Conservation (phyloP, 2,797 vertebrate genomes). For the Podarcis siculus region DNA sequence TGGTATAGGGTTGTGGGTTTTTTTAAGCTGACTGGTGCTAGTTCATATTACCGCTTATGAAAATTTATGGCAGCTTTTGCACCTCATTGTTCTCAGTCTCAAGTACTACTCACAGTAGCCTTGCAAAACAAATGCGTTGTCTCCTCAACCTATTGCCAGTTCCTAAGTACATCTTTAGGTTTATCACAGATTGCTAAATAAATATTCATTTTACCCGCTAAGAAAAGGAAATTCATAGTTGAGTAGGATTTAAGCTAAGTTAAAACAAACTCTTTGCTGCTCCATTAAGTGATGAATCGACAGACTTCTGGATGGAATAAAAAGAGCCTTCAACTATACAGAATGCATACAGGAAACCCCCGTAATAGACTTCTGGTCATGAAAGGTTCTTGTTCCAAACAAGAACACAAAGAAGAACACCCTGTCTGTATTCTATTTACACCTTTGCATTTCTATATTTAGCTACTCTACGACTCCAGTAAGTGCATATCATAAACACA, state of each 20-base stretch:
- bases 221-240: not conserved
- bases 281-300: constrained; percentile 14
- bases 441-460: constrained; percentile 47
- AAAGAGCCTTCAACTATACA: constrained; percentile 32
- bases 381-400: constrained; percentile 11
- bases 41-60: not conserved
- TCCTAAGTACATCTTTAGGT: not conserved
- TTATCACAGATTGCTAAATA: not conserved
- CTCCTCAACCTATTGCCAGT: not conserved
- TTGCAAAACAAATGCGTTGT: not conserved
- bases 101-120: not conserved
- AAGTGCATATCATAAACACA: constrained; percentile 40
- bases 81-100: not conserved
- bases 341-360: not conserved
- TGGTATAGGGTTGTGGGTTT: too few species aligned
- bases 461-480: constrained; percentile 16
- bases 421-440: constrained; percentile 39
- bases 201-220: constrained; percentile 6
- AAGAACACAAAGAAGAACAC: constrained; percentile 42
- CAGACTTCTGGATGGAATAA: constrained; percentile 27
- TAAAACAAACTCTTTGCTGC: not conserved
- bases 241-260: not conserved
- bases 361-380: constrained; percentile 9
- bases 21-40: not conserved
- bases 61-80: not conserved